phyloP scores from a whole-genome alignment of 2,113 vertebrate species.

The Toxotes chatareus region DNA sequence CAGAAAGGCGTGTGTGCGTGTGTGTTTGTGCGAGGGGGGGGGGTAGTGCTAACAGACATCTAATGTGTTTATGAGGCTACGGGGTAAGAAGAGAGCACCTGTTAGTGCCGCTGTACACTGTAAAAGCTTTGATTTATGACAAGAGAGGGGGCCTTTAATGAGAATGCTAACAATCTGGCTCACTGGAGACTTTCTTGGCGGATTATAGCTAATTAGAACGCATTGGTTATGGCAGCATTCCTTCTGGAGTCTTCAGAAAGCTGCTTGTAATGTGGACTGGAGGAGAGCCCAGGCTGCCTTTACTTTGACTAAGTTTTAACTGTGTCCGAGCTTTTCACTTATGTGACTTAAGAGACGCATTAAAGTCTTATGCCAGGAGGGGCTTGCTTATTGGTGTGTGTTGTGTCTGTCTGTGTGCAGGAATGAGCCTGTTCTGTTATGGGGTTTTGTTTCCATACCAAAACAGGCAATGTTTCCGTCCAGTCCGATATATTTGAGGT shows the following conservation, averaged over 20 bases:
- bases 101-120: slow-evolving; percentile 74
- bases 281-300: slow-evolving; percentile 64
- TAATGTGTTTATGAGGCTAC: slow-evolving; percentile 77
- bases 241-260: slow-evolving; percentile 78
- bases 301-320: slow-evolving; percentile 75
- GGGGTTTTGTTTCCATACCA: slow-evolving; percentile 83
- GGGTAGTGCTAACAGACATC: slow-evolving; percentile 62
- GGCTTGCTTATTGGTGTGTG: slow-evolving; percentile 15
- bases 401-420: slow-evolving; percentile 2
- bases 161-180: slow-evolving; percentile 82
- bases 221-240: slow-evolving; percentile 81
- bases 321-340: slow-evolving; percentile 60
- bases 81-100: slow-evolving; percentile 71
- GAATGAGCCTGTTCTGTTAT: background rate
- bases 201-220: slow-evolving; percentile 85
- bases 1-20: slow-evolving; percentile 9
- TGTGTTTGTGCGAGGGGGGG: background rate
- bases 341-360: slow-evolving; percentile 56
- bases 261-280: slow-evolving; percentile 75
- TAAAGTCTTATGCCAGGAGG: slow-evolving; percentile 39
- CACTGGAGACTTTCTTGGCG: slow-evolving; percentile 78
- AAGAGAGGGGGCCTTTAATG: slow-evolving; percentile 82
- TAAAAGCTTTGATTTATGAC: slow-evolving; percentile 83
- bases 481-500: slow-evolving; percentile 97
- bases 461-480: slow-evolving; percentile 99